Percentiles rank a stretch among this genome's conserved stretches.
Conservation (phyloP, 2,113 vertebrate species). For the Coptodon rendalli region DNA sequence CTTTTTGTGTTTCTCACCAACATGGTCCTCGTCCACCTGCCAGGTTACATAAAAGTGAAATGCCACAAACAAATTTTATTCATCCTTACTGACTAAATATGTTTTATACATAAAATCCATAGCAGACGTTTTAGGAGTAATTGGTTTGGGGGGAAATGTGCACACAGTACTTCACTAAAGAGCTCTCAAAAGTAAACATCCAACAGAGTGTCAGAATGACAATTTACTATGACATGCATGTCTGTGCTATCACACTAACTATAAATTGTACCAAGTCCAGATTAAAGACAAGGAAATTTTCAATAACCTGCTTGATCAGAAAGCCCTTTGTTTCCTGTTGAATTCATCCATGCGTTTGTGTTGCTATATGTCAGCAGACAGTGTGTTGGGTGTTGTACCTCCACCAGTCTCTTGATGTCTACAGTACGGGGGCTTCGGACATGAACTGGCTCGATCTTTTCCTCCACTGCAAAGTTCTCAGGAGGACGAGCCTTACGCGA, state of each 20-base stretch:
- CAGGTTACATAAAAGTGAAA: not conserved
- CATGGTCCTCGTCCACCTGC: slow-evolving; percentile 52
- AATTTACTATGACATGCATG: not conserved
- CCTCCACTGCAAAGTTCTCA: slow-evolving; percentile 88
- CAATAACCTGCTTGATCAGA: not conserved
- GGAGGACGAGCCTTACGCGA: slow-evolving; percentile 88
- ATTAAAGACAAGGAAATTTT: not conserved
- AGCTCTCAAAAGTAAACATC: not conserved
- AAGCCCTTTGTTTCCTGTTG: not conserved
- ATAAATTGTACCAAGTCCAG: not conserved
- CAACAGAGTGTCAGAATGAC: not conserved
- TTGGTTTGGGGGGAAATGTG: not conserved
- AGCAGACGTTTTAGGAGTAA: not conserved
- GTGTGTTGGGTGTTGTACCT: slow-evolving; percentile 56
- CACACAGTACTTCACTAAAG: not conserved
- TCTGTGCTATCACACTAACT: not conserved
- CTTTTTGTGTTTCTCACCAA: not conserved
- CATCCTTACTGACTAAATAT: not conserved
- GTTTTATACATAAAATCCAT: not conserved
- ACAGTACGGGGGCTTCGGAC: slow-evolving; percentile 61
- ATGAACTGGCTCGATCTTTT: slow-evolving; percentile 42
- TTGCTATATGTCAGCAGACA: not conserved
- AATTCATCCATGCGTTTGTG: not conserved
- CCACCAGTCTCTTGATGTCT: slow-evolving; percentile 73
- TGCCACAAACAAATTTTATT: not conserved